Base-by-base conservation (phyloP, 2,113 vertebrate genomes). In the Brienomyrus longianalis region DNA sequence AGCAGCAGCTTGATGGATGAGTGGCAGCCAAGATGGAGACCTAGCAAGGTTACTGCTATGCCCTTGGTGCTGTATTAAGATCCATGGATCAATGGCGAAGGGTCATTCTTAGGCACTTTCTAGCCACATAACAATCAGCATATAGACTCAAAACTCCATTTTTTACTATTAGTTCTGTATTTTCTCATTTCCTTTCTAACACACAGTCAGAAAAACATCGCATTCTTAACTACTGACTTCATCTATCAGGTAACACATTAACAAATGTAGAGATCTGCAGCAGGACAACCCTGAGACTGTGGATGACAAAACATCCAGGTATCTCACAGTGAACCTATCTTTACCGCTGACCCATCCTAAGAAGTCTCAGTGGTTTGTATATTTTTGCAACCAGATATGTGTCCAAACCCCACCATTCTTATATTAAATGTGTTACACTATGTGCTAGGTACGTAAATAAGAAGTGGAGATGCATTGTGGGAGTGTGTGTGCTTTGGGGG, bases 81-180 rank as follows among this genome's bases (percentile, higher is more conserved):
- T 15, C 74, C 6, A 6, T 5, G 89, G 90, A 91, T 91, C 62
- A 87, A 88, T 91, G 89, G 89, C 39, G 66, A 50, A 56, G 43
- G 87, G 87, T 92, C 89, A 92, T 93, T 92, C 92, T 90, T 91
- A 92, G 90, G 91, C 77, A 91, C 91, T 86, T 90, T 89, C 91
- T 91, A 91, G 80, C 88, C 66, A 83, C 83, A 90, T 86, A 88
- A 89, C 86, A 90, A 89, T 77, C 66, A 87, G 89, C 19, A 21
- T 48, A 54, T n/a, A 48, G 23, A n/a, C 19, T 62, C n/a, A 7
- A 77, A 77, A 43, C 13, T 19, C 17, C 2, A 1, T 35, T 43
- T 43, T 7, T 80, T 43, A 80, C 13, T 10, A 27, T 86, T 51
- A 85, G 43, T 85, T 85, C 43, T 48, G 9, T 23, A 85, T 85